Evolutionary conservation across 2,113 vertebrate genomes (phyloP), one percentile per base, ranked within the genome.

Genomic region (Vombatus ursinus): DNA sequence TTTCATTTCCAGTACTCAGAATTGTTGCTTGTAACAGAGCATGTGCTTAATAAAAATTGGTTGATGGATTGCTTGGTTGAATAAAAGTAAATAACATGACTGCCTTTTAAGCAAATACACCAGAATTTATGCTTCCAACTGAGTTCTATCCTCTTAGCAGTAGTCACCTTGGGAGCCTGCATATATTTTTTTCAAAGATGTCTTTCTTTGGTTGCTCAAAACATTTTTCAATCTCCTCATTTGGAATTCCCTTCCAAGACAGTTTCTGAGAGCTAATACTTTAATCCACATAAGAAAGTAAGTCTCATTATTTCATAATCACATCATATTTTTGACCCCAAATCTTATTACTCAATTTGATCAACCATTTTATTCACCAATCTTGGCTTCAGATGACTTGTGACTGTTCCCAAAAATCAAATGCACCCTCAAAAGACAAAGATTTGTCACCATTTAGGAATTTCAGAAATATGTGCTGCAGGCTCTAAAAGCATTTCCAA

Each of bases 281-380:
- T 44, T 84, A 44, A 84, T 84, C 68, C 16, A 8, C 68, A 44
- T n/a, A 84, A 44, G 68, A 84, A 84, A 84, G n/a, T 84, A n/a
- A 44, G 68, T 84, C 68, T 84, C n/a, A 84, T 84, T 84, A 84
- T 7, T 84, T 44, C 44, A 84, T 44, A 84, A 84, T 84, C 68
- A 84, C 16, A 84, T 84, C 68, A 84, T 84, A 84, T 84, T 84
- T 44, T 84, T 84, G 68, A 84, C n/a, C 68, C n/a, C n/a, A 84
- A 84, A 84, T 84, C 19, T 84, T 44, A 44, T 84, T 44, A 44
- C 68, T 84, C 44, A 8, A 90, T 48, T 44, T 90, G 31, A 61
- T 50, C 3, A 44, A 7, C 0, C 0, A 4, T 49, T 49, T 22
- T 25, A n/a, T 53, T 77, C 90, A 24, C n/a, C 12, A 7, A 0